Conservation (phyloP, 2,113 vertebrate genomes). For the Verasper variegatus region DNA sequence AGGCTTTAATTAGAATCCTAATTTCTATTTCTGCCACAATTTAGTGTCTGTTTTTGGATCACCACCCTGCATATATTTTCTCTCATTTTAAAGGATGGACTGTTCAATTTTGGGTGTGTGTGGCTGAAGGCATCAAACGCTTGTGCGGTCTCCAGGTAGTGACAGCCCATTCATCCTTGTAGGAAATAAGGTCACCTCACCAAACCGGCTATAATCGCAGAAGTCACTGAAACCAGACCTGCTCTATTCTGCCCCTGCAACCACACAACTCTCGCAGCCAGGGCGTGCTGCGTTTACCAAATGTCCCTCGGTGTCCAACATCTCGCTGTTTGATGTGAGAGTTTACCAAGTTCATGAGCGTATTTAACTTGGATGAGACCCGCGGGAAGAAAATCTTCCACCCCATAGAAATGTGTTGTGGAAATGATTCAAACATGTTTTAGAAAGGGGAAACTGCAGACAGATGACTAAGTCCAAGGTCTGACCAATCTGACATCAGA, state of each 20-base stretch:
- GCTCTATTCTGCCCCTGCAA: slow-evolving; percentile 38
- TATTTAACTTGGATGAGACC: slow-evolving; percentile 80
- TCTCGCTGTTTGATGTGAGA: slow-evolving; percentile 76
- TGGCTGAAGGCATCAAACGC: slow-evolving; percentile 72
- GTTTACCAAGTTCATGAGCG: slow-evolving; percentile 78
- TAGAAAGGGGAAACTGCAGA: slow-evolving; percentile 67
- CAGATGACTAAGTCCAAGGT: neutral
- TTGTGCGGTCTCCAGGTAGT: slow-evolving; percentile 71
- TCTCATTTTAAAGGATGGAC: slow-evolving; percentile 64
- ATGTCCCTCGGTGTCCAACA: slow-evolving; percentile 72
- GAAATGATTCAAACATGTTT: slow-evolving; percentile 77
- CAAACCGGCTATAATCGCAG: slow-evolving; percentile 54
- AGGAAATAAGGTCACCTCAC: slow-evolving; percentile 79
- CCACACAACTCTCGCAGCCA: slow-evolving; percentile 57
- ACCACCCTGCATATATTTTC: slow-evolving; percentile 18
- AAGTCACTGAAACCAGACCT: slow-evolving; percentile 55
- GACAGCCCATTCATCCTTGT: slow-evolving; percentile 66
- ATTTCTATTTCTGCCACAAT: slow-evolving; percentile 31
- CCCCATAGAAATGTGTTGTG: slow-evolving; percentile 76
- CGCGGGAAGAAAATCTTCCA: slow-evolving; percentile 79
- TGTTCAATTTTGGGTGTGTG: slow-evolving; percentile 71
- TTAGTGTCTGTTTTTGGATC: slow-evolving; percentile 48
- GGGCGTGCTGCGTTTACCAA: slow-evolving; percentile 80
- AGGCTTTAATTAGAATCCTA: slow-evolving; percentile 21
- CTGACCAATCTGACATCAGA: slow-evolving; percentile 6